Base-by-base conservation (phyloP, 2,888 invertebrate species). In the Alsophila aescularia region DNA sequence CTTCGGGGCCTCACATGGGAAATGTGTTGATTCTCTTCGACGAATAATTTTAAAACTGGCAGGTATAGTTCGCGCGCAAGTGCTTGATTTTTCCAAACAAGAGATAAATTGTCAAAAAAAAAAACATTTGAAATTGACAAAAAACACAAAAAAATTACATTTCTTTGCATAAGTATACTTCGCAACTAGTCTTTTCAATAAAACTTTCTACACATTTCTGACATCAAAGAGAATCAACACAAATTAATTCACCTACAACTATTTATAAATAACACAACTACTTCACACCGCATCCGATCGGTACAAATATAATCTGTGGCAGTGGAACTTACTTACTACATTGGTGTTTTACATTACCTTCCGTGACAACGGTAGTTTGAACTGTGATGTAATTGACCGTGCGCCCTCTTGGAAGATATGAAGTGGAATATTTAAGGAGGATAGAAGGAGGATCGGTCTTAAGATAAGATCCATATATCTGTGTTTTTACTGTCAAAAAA, bases 261-360 rank as follows among this genome's bases (percentile, higher is more conserved):
- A 55, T 27, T 7, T 42, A 48, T 53, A 52, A 47, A 53, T 37
- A 52, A 52, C 53, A 29, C 43, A 43, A 45, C 59, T 55, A 58
- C 36, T 50, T 48, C 43, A 53, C 42, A 51, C 43, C 24, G 36
- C 31, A 39, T 14, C 10, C 31, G 51, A 54, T 56, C 48, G 54
- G 24, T 64, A 64, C 56, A 55, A 53, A 50, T 44, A 54, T 40
- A 54, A 10, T 53, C 39, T 58, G 66, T 64, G 66, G 66, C 66
- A 66, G 66, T 66, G 62, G 49, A 51, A n/a, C 24, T 49, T 55
- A 52, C 2, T 48, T 48, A 45, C 35, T 53, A 53, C 37, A 51
- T 62, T 66, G 63, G 65, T 66, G 63, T 66, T 60, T 53, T 43
- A 44, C 21, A 48, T 55, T 51, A 21, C 42, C 35, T 40, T 39